Evolutionary conservation across 1,140 invertebrate genomes (phyloP).

Genomic region (Triops longicaudatus): DNA sequence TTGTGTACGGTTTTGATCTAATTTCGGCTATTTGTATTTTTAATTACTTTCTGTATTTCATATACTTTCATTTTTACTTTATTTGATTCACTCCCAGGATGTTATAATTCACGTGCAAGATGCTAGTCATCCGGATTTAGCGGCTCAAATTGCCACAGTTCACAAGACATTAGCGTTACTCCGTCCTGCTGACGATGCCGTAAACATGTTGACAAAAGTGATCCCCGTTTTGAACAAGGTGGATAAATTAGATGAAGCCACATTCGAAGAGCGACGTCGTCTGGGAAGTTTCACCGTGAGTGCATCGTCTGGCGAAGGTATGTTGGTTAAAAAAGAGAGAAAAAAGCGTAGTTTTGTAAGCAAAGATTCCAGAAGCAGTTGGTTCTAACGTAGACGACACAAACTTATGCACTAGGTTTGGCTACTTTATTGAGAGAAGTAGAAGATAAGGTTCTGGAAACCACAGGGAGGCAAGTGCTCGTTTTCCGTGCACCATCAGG

Average conservation of each 20-base stretch:
- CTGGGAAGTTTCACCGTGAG: conserved; percentile 42
- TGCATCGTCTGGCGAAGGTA: conserved; percentile 44
- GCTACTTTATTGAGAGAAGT: conserved; percentile 23
- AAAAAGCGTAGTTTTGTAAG: not conserved
- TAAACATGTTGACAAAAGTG: conserved; percentile 46
- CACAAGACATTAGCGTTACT: conserved; percentile 55
- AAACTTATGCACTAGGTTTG: conserved; percentile 27
- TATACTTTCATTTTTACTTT: conserved; percentile 26
- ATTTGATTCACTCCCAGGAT: conserved; percentile 46
- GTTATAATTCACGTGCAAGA: conserved; percentile 75
- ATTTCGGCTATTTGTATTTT: too few species aligned
- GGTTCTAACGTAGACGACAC: conserved; percentile 27
- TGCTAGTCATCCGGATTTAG: conserved; percentile 64
- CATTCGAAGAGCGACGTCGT: conserved; percentile 35
- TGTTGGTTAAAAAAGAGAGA: conserved; percentile 21
- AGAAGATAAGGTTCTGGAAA: conserved; percentile 25
- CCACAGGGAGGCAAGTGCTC: conserved; percentile 23
- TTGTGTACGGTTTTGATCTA: not conserved
- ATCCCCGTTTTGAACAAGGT: conserved; percentile 70
- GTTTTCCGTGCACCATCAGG: conserved; percentile 26
- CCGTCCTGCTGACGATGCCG: conserved; percentile 45
- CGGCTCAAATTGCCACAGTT: conserved; percentile 62
- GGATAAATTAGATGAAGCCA: conserved; percentile 44
- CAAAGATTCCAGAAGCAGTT: conserved; percentile 22
- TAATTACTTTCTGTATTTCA: conserved; percentile 16